Percentiles rank a stretch among this genome's conserved stretches.
Evolutionary conservation across 1,140 invertebrate genomes (phyloP).

Genomic region (Cydia amplana): DNA sequence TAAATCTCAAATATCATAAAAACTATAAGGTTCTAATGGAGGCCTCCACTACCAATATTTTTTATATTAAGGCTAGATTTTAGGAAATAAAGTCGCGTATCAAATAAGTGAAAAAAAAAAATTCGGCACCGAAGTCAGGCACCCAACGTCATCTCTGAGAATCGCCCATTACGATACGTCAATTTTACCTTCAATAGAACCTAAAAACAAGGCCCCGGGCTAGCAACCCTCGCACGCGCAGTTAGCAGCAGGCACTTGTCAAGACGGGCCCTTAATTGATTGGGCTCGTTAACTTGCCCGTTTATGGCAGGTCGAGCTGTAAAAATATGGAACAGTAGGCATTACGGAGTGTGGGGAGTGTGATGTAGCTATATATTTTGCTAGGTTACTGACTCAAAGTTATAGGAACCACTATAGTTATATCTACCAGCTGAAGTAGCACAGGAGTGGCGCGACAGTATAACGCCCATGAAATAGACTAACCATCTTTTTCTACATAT

Average conservation of each 20-base stretch:
- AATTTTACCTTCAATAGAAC: background rate
- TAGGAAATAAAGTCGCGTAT: too few species aligned
- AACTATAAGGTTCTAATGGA: too few species aligned
- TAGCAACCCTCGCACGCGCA: background rate
- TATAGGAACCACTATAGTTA: background rate
- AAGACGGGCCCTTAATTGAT: constrained; percentile 26
- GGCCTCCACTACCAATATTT: too few species aligned
- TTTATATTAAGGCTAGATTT: too few species aligned
- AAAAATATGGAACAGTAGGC: constrained; percentile 23
- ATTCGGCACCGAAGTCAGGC: too few species aligned
- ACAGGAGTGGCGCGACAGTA: too few species aligned
- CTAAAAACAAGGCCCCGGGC: background rate
- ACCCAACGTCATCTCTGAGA: too few species aligned
- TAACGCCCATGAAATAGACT: too few species aligned
- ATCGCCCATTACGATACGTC: too few species aligned
- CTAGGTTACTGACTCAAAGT: background rate
- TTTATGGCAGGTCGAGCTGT: constrained; percentile 24
- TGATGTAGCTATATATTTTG: background rate
- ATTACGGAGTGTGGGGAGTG: constrained; percentile 1
- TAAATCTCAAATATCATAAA: too few species aligned
- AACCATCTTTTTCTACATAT: too few species aligned
- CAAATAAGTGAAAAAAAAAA: too few species aligned
- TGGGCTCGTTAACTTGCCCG: constrained; percentile 17
- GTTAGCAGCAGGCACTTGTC: background rate
- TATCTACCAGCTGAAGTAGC: background rate